Percentiles rank a stretch among this genome's conserved stretches.
These are phyloP conservation scores for Diachasmimorpha longicaudata DNA, from an alignment of 1,140 invertebrate species.

Conservation along the genomic window DNA sequence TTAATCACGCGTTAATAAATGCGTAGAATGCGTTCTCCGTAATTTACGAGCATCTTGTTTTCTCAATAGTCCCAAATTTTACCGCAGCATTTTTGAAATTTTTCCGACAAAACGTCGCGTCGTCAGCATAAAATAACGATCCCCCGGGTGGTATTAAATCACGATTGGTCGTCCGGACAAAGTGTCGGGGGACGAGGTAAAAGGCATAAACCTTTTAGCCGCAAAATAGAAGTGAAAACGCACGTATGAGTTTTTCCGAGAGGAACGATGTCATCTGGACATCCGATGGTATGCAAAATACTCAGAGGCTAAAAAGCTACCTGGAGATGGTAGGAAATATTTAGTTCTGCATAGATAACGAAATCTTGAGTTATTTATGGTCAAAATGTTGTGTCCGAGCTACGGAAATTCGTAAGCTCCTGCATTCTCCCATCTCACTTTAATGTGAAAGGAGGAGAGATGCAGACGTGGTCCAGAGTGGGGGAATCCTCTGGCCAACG, in stretches of 20 bases:
- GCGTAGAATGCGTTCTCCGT: not conserved
- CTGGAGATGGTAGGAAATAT: slow-evolving; percentile 31
- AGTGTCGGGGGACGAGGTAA: no score
- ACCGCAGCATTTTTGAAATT: not conserved
- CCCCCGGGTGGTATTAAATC: not conserved
- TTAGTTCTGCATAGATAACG: slow-evolving; percentile 38
- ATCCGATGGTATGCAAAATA: not conserved
- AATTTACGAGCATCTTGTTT: not conserved
- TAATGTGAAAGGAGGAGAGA: not conserved
- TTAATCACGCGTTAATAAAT: not conserved
- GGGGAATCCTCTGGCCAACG: not conserved
- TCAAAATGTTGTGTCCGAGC: not conserved
- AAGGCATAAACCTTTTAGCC: no score
- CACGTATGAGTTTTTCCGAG: not conserved
- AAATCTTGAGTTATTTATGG: slow-evolving; percentile 47
- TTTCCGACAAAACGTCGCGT: not conserved
- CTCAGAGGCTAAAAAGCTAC: slow-evolving; percentile 28
- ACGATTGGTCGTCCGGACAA: not conserved
- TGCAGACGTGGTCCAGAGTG: no score
- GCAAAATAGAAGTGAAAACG: no score
- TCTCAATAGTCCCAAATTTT: not conserved
- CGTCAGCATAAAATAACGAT: not conserved
- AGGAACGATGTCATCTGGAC: not conserved
- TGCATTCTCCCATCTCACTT: not conserved
- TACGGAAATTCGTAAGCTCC: not conserved